phyloP scores from a whole-genome alignment of 2,888 invertebrate species.

The Drosophila setosimentum region DNA sequence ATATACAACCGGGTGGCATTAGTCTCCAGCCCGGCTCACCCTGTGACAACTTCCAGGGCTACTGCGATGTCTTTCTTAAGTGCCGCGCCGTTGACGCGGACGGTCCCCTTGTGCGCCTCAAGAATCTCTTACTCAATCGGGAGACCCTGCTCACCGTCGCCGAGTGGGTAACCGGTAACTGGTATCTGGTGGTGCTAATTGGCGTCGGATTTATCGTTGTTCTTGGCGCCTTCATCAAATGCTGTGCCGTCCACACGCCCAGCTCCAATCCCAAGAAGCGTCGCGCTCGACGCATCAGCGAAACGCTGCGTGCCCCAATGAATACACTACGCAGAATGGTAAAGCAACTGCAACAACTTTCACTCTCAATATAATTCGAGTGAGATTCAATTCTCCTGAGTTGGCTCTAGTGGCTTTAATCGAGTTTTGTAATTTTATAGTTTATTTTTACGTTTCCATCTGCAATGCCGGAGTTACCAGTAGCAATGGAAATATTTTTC shows the following conservation, averaged over 20 bases:
- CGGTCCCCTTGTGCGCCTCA: constrained; percentile 97
- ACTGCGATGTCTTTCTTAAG: constrained; percentile 99
- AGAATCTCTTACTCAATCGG: constrained; percentile 96
- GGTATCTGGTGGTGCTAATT: constrained; percentile 98
- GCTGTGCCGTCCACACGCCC: constrained; percentile 99
- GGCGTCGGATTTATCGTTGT: constrained; percentile 96
- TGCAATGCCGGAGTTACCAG: neutral
- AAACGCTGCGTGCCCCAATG: constrained; percentile 95
- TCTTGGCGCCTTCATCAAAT: constrained; percentile 99
- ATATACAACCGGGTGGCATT: constrained; percentile 92
- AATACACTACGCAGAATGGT: constrained; percentile 96
- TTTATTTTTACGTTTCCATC: neutral
- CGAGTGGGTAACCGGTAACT: constrained; percentile 97
- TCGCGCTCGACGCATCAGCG: constrained; percentile 96
- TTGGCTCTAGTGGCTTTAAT: neutral
- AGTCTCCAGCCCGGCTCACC: constrained; percentile 97
- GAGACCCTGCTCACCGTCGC: constrained; percentile 94
- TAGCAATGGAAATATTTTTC: neutral
- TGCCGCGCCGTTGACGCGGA: constrained; percentile 99
- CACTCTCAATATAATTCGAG: neutral
- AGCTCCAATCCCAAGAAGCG: constrained; percentile 99
- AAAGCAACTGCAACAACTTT: constrained; percentile 58
- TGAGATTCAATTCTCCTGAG: neutral
- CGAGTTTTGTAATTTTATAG: neutral
- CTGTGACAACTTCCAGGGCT: constrained; percentile 99